These are phyloP conservation scores for Tenebrosternarchus preto DNA, from an alignment of 2,113 vertebrate species.

Conservation along the genomic window DNA sequence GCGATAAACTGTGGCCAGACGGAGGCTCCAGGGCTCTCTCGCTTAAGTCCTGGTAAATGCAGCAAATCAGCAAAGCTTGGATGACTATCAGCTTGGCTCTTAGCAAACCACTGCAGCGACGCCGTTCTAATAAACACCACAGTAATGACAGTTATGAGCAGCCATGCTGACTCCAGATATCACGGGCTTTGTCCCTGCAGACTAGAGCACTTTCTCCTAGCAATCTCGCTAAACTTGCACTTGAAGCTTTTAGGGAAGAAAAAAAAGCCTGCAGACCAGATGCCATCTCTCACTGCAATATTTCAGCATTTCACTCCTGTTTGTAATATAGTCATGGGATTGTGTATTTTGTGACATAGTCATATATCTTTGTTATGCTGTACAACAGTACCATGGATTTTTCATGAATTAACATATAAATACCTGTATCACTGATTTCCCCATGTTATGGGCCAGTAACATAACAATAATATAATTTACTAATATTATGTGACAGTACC, in stretches of 20 bases:
- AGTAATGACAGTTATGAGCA: slow-evolving; percentile 7
- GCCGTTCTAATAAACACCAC: slow-evolving; percentile 18
- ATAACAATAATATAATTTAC: too few species aligned
- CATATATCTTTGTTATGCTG: too few species aligned
- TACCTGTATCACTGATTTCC: too few species aligned
- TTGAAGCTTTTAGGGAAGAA: not conserved
- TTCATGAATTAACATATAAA: too few species aligned
- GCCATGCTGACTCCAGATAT: slow-evolving; percentile 10
- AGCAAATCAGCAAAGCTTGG: not conserved
- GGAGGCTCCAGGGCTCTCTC: not conserved
- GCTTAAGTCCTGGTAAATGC: slow-evolving; percentile 6
- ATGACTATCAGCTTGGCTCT: not conserved
- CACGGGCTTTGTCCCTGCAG: not conserved
- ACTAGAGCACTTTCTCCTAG: not conserved
- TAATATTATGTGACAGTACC: too few species aligned
- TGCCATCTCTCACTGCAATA: not conserved
- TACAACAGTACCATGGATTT: too few species aligned
- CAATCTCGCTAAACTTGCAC: slow-evolving; percentile 9
- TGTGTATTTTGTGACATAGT: too few species aligned
- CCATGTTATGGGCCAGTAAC: too few species aligned
- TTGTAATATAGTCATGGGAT: not conserved
- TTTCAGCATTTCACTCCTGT: not conserved
- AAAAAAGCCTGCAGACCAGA: not conserved
- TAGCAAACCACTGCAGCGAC: not conserved
- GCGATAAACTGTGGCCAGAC: not conserved